Evolutionary conservation across 2,113 vertebrate species (phyloP), one percentile per base, ranked within the genome.

Genomic region (Pelecanus crispus): DNA sequence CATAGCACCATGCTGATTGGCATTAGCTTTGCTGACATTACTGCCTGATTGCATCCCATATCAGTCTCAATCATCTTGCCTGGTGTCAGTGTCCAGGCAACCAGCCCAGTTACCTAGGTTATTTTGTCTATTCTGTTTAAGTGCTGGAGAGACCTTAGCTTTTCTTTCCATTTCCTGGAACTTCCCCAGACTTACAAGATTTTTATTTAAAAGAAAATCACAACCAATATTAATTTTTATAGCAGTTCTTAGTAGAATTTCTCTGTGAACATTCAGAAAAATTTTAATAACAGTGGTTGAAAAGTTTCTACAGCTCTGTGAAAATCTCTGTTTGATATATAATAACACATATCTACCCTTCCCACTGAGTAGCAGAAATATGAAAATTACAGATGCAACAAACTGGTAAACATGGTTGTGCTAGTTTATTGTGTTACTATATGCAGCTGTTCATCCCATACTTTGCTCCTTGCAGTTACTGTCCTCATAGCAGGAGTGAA

Each of bases 51-150:
- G 91, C 81, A 79, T 40, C 62, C 50, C 15, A 1, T 73, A 96
- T 86, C 95, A 72, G 65, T 14, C 73, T 68, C 95, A 96, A 89
- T 89, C 81, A 89, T 40, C 71, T 89, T 82, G 61, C 88, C 77
- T 90, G 77, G 78, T 85, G 78, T 70, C 7, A 62, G 88, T 92
- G 92, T 96, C 94, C 89, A 96, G 94, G 92, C 95, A 94, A 97
- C 92, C 89, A 94, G 77, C 78, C 32, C 68, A 92, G 72, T 81
- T 95, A 84, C 86, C 5, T 31, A 58, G 84, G 92, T 82, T 94
- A 90, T 92, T 94, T 92, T 89, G 58, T 91, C 86, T 92, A 42
- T 72, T 94, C 73, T 91, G 68, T 74, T 88, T 82, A 94, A 94
- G 45, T 42, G 24, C 61, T 91, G 52, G 75, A 59, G 52, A 84